Evolutionary conservation across 2,113 vertebrate genomes (phyloP), one percentile per base, ranked within the genome.

Genomic region (Cinclus mexicanus): DNA sequence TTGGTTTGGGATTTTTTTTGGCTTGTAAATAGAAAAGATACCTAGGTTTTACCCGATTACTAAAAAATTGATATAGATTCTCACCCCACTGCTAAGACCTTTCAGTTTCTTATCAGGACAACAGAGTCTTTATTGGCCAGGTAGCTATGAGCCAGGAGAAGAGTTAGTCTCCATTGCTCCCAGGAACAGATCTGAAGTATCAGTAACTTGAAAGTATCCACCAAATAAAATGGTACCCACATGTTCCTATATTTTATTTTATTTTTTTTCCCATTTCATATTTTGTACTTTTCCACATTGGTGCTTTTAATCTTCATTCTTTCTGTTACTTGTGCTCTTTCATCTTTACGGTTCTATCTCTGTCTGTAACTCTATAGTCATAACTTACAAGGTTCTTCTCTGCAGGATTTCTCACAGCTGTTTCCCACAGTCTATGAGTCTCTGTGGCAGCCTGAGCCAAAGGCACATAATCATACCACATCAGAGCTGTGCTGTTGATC

Each of bases 211-310:
- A 67, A 69, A 64, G 8, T 20, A 47, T 68, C 33, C 26, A 60
- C 11, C 5, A 49, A 69, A 86, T 79, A 16, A 29, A 42, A 11
- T 35, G 9, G 5, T 64, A 68, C 49, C 11, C 46, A 47, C 18
- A 64, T 6, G 7, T 2, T 57, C 3, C 2, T 4, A 29, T 41
- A 24, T 33, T 55, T n/a, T 52, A 28, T 2, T 16, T 28, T 5
- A 18, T 22, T 39, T 68, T n/a, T n/a, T 26, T 37, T 10, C 9
- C 4, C 2, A 7, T 57, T 86, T 86, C 26, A 80, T n/a, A 79
- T 71, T 83, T 80, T 69, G 1, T 33, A 20, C 22, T 77, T 83
- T 80, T 77, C 17, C 31, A 61, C 17, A 7, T 12, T 33, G 6
- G 2, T 74, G 10, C 1, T 69, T 89, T 63, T 10, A 70, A 16